Conservation (phyloP, 2,888 invertebrate species). For the Oxystoma pomonae region DNA sequence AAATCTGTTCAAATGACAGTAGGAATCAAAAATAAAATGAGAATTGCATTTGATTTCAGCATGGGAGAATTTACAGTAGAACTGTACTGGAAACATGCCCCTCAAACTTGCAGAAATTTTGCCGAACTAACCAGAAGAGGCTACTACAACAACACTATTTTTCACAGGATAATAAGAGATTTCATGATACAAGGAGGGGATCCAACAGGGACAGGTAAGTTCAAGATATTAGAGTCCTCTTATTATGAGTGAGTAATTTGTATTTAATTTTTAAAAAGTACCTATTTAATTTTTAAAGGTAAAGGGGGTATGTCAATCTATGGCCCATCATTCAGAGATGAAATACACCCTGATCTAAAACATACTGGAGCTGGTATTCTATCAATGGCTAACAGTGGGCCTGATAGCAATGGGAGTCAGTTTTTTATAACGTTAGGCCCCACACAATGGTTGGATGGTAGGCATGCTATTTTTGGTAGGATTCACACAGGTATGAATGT, state of each 20-base stretch:
- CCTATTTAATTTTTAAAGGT: too few relatives aligned
- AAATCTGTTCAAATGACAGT: too few relatives aligned
- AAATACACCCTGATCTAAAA: conserved; percentile 89
- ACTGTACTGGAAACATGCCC: conserved; percentile 98
- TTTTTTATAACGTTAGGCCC: conserved; percentile 97
- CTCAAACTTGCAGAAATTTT: conserved; percentile 96
- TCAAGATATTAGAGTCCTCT: conserved; percentile 58
- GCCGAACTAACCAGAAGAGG: conserved; percentile 90
- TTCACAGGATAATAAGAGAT: conserved; percentile 92
- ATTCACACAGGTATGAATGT: conserved; percentile 85
- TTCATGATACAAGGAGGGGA: conserved; percentile 97
- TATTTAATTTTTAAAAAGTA: too few relatives aligned
- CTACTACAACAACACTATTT: conserved; percentile 94
- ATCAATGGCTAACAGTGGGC: conserved; percentile 98
- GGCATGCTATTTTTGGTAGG: conserved; percentile 95
- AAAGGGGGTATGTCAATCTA: conserved; percentile 87
- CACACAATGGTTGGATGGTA: conserved; percentile 96
- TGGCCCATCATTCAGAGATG: conserved; percentile 92
- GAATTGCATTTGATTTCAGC: too few relatives aligned
- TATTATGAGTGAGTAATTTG: neutral
- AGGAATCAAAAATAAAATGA: too few relatives aligned
- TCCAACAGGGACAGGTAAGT: conserved; percentile 81
- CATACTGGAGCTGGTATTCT: conserved; percentile 90
- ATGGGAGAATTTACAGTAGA: conserved; percentile 93
- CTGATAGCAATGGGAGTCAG: conserved; percentile 95